A percentile compares a stretch with the other conserved stretches of the same genome.
These are phyloP conservation scores for Rostratula benghalensis DNA, from an alignment of 2,113 vertebrate species.

Conservation along the genomic window DNA sequence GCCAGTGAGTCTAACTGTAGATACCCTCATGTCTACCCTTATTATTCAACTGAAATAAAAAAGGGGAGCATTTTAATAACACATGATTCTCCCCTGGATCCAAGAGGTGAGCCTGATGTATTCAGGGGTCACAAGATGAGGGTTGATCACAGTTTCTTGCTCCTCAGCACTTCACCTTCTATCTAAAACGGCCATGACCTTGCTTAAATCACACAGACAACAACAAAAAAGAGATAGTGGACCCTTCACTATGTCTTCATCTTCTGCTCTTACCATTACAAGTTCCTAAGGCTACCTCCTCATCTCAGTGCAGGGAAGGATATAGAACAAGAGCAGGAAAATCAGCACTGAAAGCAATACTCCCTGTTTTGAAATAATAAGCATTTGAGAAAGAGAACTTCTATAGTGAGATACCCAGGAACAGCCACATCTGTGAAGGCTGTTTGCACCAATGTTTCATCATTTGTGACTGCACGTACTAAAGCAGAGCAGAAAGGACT, in stretches of 20 bases:
- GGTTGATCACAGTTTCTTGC: not conserved
- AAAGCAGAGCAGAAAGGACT: not conserved
- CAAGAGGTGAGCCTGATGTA: not conserved
- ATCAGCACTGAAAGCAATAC: not conserved
- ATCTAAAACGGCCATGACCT: not conserved
- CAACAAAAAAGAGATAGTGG: too few species aligned
- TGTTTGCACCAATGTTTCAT: not conserved
- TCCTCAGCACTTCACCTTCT: not conserved
- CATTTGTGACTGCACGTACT: not conserved
- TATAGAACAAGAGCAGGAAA: not conserved
- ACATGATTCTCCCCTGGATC: accelerated
- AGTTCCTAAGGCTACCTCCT: not conserved
- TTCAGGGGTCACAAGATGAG: not conserved
- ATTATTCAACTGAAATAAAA: not conserved
- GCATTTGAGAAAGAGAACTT: not conserved
- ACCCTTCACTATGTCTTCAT: not conserved
- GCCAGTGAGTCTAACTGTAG: not conserved
- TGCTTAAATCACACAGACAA: not conserved
- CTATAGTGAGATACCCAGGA: not conserved
- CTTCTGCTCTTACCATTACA: not conserved
- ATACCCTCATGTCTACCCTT: not conserved
- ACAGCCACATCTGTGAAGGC: not conserved
- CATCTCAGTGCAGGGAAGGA: not conserved
- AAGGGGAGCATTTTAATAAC: not conserved
- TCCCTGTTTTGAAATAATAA: not conserved